A percentile compares a stretch with the other conserved stretches of the same genome.
phyloP scores from a whole-genome alignment of 1,140 invertebrate genomes.

The Pygmarrhopalites habei region DNA sequence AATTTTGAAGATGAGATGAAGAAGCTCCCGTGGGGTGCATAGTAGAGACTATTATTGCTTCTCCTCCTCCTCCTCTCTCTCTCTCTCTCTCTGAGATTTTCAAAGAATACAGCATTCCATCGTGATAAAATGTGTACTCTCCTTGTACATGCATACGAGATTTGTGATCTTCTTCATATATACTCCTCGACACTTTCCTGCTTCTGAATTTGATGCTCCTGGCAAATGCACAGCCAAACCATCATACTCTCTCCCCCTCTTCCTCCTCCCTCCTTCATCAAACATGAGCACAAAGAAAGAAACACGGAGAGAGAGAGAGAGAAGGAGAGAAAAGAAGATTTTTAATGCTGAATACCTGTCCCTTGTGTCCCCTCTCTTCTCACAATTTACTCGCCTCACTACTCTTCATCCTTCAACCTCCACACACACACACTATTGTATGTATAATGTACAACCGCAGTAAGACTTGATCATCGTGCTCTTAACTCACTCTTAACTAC shows the following conservation, averaged over 20 bases:
- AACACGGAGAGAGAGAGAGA: no score
- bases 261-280: no score
- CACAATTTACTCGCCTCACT: not conserved
- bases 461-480: no score
- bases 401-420: not conserved
- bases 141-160: no score
- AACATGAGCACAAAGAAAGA: no score
- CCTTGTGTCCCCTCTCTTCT: not conserved
- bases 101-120: not conserved
- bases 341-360: not conserved
- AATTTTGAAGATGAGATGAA: no score
- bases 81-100: no score
- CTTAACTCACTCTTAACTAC: no score
- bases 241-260: no score
- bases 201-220: constrained; percentile 4
- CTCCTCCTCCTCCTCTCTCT: not conserved
- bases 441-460: no score
- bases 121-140: not conserved
- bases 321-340: not conserved
- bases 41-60: not conserved
- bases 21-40: not conserved
- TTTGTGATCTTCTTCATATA: not conserved
- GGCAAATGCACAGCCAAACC: not conserved
- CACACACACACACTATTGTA: no score
- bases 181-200: constrained; percentile 1